Conservation (phyloP, 2,113 vertebrate genomes). For the Calypte anna region DNA sequence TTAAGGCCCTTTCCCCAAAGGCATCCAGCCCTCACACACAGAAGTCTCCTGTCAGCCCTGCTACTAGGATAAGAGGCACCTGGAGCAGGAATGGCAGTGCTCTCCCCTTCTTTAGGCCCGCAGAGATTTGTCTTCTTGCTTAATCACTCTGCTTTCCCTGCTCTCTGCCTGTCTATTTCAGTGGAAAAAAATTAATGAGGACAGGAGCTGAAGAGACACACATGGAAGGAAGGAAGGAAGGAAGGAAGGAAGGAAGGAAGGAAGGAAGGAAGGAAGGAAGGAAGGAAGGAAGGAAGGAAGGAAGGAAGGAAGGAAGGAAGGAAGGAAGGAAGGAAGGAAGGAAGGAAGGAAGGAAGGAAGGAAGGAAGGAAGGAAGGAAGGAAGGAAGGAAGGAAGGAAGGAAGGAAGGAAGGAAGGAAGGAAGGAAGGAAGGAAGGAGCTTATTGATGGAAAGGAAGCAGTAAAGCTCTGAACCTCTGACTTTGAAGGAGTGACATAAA, state of each 20-base stretch:
- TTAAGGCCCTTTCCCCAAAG: not conserved
- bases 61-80: not conserved
- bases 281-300: not conserved
- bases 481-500: not conserved
- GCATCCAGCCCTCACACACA: not conserved
- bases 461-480: not conserved
- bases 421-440: too few relatives aligned
- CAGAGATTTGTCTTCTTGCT: not conserved
- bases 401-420: not conserved
- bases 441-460: too few relatives aligned
- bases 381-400: not conserved
- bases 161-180: not conserved
- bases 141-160: not conserved
- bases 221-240: not conserved
- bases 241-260: not conserved
- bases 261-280: not conserved
- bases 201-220: not conserved
- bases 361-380: not conserved
- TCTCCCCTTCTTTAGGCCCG: not conserved
- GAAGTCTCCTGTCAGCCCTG: not conserved
- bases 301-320: not conserved
- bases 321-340: not conserved
- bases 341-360: not conserved
- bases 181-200: not conserved
- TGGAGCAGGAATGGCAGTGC: not conserved